phyloP scores from a whole-genome alignment of 2,888 invertebrate species.

The Cremastinae sp. region DNA sequence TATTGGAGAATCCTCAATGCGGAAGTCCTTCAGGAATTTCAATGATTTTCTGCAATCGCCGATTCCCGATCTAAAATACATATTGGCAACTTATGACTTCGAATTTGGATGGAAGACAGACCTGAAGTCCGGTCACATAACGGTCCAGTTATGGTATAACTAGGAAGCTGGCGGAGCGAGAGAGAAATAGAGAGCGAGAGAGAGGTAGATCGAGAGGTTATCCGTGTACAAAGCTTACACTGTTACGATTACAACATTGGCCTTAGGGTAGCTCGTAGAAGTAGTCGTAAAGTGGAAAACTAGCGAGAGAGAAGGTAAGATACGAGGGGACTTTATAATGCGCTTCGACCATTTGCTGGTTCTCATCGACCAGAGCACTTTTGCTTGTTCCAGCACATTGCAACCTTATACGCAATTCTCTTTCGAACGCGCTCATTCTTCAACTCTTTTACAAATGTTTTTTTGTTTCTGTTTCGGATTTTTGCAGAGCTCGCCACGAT shows the following conservation, averaged over 20 bases:
- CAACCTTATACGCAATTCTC: conserved; percentile 51
- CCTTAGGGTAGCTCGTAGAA: conserved; percentile 23
- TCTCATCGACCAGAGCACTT: conserved; percentile 46
- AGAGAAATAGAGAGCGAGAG: too few relatives aligned
- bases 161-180: conserved; percentile 68
- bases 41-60: not conserved
- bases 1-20: too few relatives aligned
- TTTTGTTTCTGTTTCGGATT: too few relatives aligned
- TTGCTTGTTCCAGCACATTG: conserved; percentile 37
- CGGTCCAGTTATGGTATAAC: conserved; percentile 78
- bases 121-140: conserved; percentile 76
- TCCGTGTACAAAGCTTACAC: conserved; percentile 15
- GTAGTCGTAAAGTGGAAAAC: conserved; percentile 46
- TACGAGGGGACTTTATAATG: conserved; percentile 18
- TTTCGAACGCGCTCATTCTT: conserved; percentile 25
- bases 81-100: conserved; percentile 3
- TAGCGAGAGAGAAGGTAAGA: conserved; percentile 21
- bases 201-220: too few relatives aligned
- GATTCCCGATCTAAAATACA: not conserved
- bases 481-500: too few relatives aligned
- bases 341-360: conserved; percentile 39
- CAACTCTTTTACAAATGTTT: conserved; percentile 2
- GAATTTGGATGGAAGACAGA: conserved; percentile 51
- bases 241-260: conserved; percentile 23
- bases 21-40: too few relatives aligned